Percentiles rank a stretch among this genome's conserved stretches.
phyloP scores from a whole-genome alignment of 2,888 invertebrate species.

The Autographa gamma region DNA sequence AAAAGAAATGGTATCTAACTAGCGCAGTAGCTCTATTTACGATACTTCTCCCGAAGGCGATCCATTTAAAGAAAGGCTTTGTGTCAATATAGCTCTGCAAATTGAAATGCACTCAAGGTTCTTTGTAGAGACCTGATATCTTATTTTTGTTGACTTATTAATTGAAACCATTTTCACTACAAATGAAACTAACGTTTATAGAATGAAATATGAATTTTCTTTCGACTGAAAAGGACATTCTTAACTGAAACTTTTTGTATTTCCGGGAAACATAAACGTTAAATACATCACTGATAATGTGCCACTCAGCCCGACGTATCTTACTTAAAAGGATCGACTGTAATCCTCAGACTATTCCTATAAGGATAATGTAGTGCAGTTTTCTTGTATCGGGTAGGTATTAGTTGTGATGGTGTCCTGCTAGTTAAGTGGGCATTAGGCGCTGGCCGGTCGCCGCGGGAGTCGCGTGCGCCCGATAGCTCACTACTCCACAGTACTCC shows the following conservation, averaged over 20 bases:
- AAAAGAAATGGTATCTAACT: conserved; percentile 37
- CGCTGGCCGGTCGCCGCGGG: conserved; percentile 70
- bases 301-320: neutral
- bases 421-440: conserved; percentile 53
- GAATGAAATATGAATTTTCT: neutral
- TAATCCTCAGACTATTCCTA: conserved; percentile 1
- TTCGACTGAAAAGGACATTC: neutral
- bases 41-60: conserved; percentile 21
- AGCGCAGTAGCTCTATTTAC: conserved; percentile 25
- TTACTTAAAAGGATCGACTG: neutral
- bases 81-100: conserved; percentile 38
- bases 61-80: conserved; percentile 32
- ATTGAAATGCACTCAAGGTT: conserved; percentile 36
- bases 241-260: neutral
- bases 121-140: conserved; percentile 27
- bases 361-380: conserved; percentile 1
- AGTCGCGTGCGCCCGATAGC: conserved; percentile 76
- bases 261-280: neutral
- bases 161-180: conserved; percentile 33
- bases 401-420: conserved; percentile 38
- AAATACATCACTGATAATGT: conserved; percentile 4
- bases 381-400: conserved; percentile 16
- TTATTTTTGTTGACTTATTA: conserved; percentile 32
- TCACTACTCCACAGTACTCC: conserved; percentile 59
- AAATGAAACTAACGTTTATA: neutral